Conservation (phyloP, 1,140 invertebrate species). For the Euwallacea fornicatus region DNA sequence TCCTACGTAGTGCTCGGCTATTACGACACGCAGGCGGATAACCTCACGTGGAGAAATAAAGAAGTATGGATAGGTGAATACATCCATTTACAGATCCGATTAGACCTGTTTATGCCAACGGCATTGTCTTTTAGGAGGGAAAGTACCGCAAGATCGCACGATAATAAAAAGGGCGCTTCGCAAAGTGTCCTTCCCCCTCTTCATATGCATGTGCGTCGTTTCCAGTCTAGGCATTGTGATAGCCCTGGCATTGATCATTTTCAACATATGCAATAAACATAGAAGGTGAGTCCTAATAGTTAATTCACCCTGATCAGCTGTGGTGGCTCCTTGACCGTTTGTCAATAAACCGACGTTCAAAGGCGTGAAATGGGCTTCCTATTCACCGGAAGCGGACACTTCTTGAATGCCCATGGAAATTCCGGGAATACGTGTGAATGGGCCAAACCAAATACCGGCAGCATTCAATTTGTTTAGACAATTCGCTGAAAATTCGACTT, state of each 20-base stretch:
- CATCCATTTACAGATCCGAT: not conserved
- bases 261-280: slow-evolving; percentile 88
- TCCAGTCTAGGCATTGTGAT: slow-evolving; percentile 83
- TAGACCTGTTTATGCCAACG: not conserved
- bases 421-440: slow-evolving; percentile 1
- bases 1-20: slow-evolving; percentile 95
- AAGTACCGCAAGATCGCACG: slow-evolving; percentile 89
- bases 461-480: slow-evolving; percentile 8
- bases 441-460: slow-evolving; percentile 3
- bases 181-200: slow-evolving; percentile 84
- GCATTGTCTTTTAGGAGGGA: slow-evolving; percentile 62
- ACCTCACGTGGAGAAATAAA: slow-evolving; percentile 88
- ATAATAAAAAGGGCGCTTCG: slow-evolving; percentile 81
- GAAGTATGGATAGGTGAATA: slow-evolving; percentile 85
- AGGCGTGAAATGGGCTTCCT: slow-evolving; percentile 9
- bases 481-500: not conserved
- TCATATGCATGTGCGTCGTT: slow-evolving; percentile 88
- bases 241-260: slow-evolving; percentile 81
- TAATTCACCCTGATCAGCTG: not conserved
- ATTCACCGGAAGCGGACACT: not conserved
- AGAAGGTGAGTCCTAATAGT: slow-evolving; percentile 68
- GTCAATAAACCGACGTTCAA: slow-evolving; percentile 1
- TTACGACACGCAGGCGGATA: slow-evolving; percentile 93
- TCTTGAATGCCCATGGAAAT: slow-evolving; percentile 5
- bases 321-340: not conserved